These are phyloP conservation scores for Enteromius mattozi DNA, from an alignment of 2,797 vertebrate species.

Conservation along the genomic window DNA sequence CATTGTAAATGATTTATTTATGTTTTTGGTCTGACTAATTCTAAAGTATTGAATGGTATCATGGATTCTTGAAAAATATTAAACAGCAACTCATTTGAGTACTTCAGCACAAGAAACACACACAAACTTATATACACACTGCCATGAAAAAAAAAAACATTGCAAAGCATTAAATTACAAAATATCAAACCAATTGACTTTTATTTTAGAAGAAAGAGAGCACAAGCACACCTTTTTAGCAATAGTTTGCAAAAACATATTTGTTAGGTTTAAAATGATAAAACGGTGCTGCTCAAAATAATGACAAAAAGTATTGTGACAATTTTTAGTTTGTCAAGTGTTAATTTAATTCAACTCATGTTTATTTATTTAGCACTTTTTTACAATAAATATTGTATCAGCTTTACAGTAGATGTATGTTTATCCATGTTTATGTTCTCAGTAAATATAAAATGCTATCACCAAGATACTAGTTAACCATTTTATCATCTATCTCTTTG, in stretches of 20 bases:
- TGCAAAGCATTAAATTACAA: neutral
- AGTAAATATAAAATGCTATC: neutral
- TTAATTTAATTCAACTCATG: neutral
- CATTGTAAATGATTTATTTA: neutral
- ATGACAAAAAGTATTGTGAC: neutral
- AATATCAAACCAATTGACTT: neutral
- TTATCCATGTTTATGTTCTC: neutral
- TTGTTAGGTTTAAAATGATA: neutral
- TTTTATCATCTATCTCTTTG: neutral
- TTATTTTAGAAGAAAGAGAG: neutral
- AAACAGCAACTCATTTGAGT: neutral
- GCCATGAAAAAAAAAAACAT: too few species aligned
- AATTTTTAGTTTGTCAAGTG: neutral
- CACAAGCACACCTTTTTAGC: neutral
- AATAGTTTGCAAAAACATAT: neutral
- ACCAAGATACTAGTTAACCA: neutral
- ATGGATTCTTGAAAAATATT: neutral
- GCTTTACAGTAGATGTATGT: neutral
- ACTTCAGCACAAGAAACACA: too few species aligned
- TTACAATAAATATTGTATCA: neutral
- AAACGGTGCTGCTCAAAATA: neutral
- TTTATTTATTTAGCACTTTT: neutral
- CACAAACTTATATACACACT: too few species aligned
- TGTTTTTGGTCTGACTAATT: too few species aligned
- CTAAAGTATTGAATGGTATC: neutral